Evolutionary conservation across 2,888 invertebrate species (phyloP).

Genomic region (Drosophila colorata): DNA sequence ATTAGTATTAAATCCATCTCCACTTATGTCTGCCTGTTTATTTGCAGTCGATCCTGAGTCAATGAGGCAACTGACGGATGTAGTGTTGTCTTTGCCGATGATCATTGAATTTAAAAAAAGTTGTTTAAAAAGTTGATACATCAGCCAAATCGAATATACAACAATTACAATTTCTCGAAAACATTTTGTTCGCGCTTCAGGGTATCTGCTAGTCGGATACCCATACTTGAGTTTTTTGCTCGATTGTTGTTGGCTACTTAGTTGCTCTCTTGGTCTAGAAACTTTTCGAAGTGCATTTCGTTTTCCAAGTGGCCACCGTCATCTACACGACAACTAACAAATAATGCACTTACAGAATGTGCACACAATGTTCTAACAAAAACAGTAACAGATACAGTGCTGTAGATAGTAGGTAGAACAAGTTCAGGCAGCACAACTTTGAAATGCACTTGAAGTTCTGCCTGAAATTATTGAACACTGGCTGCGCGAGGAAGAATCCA

Average conservation of each 20-base stretch:
- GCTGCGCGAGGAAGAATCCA: slow-evolving; percentile 10
- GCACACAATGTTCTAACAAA: slow-evolving; percentile 50
- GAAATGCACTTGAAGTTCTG: slow-evolving; percentile 70
- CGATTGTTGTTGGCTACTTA: slow-evolving; percentile 8
- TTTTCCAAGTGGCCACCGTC: slow-evolving; percentile 64
- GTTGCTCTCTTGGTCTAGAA: slow-evolving; percentile 38
- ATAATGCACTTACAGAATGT: slow-evolving; percentile 63
- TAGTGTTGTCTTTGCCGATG: too few species aligned
- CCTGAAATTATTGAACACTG: slow-evolving; percentile 29
- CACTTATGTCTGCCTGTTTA: too few species aligned
- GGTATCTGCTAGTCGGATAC: slow-evolving; percentile 1
- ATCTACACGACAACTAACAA: slow-evolving; percentile 70
- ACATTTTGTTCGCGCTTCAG: not conserved
- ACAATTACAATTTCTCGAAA: too few species aligned
- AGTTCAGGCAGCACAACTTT: slow-evolving; percentile 51
- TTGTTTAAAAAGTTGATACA: too few species aligned
- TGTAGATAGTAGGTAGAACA: slow-evolving; percentile 35
- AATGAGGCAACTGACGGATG: too few species aligned
- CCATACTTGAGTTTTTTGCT: not conserved
- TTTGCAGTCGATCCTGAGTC: too few species aligned
- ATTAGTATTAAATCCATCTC: too few species aligned
- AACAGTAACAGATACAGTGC: slow-evolving; percentile 37
- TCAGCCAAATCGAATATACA: too few species aligned
- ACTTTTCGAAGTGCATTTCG: slow-evolving; percentile 73
- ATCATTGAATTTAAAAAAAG: too few species aligned